A percentile compares a stretch with the other conserved stretches of the same genome.
Conservation (phyloP, 1,140 invertebrate species). For the Ooceraea biroi region DNA sequence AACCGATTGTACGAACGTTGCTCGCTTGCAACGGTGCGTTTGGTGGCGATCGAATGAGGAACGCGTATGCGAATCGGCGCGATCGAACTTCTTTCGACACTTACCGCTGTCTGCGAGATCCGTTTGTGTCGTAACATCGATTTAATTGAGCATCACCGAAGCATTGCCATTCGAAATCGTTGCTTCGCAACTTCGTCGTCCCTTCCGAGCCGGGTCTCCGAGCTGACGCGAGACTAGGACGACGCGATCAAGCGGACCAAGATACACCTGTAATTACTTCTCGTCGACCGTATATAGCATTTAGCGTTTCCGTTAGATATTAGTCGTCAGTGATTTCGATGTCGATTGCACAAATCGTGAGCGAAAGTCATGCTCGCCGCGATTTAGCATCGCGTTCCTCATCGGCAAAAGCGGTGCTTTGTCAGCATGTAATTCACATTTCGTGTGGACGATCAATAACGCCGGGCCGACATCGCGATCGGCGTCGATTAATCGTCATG, state of each 20-base stretch:
- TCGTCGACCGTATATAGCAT: conserved; percentile 48
- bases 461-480: neutral
- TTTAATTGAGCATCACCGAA: no score
- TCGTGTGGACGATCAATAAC: neutral
- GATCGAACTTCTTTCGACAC: no score
- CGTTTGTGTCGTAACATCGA: no score
- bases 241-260: conserved; percentile 39
- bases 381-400: conserved; percentile 36
- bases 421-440: conserved; percentile 30
- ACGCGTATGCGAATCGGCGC: no score
- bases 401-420: neutral
- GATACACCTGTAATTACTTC: conserved; percentile 45
- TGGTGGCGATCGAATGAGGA: no score
- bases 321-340: conserved; percentile 16
- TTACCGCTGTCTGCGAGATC: no score
- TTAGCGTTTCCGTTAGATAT: conserved; percentile 43
- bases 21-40: no score
- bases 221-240: conserved; percentile 28
- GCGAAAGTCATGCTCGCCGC: conserved; percentile 44
- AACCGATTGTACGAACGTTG: no score
- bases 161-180: no score
- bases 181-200: conserved; percentile 13
- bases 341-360: conserved; percentile 32
- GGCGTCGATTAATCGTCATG: conserved; percentile 24
- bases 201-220: neutral